Evolutionary conservation across 2,888 invertebrate genomes (phyloP), one percentile per base, ranked within the genome.

Genomic region (Diloba caeruleocephala): DNA sequence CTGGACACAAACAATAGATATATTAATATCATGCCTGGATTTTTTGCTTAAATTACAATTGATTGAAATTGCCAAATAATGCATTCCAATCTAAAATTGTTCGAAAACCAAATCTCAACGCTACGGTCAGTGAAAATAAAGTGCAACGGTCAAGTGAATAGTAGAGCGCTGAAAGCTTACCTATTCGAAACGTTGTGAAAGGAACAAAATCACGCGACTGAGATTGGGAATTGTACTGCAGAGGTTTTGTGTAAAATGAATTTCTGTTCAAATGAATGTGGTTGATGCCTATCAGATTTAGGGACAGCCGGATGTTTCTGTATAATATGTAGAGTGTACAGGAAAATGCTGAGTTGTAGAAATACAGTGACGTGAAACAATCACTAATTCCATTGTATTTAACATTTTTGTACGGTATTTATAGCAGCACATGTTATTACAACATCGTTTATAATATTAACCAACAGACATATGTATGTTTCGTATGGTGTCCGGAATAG

Each of bases 241-340:
- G 36, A 25, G 37, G 45, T 48, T 51, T 65, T 72, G 58, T 68
- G 56, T 56, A 39, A 67, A 67, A 54, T 71, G 57, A 68, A 68
- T 71, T 58, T 15, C 36, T 49, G 48, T 33, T 60, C 41, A 57
- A 55, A 51, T 67, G 51, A 17, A 50, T 32, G 38, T 25, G n/a
- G 21, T 38, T 10, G n/a, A n/a, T n/a, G 10, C 26, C 33, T 49
- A 51, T 31, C 50, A 42, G 21, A 42, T 52, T 23, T 39, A 17
- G 7, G 7, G 19, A 10, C 10, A 13, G 7, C 13, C 15, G 1
- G 6, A 42, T 25, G 19, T 3, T 10, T 29, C 23, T 28, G 32
- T 10, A 1, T 26, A 8, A 23, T 8, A 9, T 32, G n/a, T 34
- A n/a, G 12, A 13, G 17, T 39, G 8, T 33, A 17, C 23, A 7